Base-by-base conservation (phyloP, 2,797 vertebrate genomes). In the Loris lydekkerianus region DNA sequence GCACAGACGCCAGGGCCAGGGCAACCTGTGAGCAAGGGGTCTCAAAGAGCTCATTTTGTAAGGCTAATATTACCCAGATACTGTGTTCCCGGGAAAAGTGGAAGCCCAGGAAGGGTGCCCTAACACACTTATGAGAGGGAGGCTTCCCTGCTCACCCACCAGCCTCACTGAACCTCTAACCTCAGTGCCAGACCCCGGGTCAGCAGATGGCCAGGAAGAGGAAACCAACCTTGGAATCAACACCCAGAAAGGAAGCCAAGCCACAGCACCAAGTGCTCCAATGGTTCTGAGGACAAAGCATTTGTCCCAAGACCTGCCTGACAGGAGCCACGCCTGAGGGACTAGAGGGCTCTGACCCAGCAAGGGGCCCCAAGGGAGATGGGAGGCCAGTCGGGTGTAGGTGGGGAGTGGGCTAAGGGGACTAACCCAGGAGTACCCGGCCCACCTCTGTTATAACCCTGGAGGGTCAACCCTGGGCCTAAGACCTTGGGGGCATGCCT, bases 231-330 rank as follows among this genome's bases (percentile, higher is more conserved):
- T 34, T 3, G 10, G 46, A 61, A 31, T 25, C 6, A 13, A 70
- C 21, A 23, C 37, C 63, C 31, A 10, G 4, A 77, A 34, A 69
- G n/a, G 56, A 65, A 31, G n/a, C 29, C 56, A 34, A 43, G 40
- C 29, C 4, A 0, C 0, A 6, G 60, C 17, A 20, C 56, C 60
- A 17, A 15, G 37, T 3, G 0, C 46, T 72, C 67, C 23, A 5
- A 11, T 10, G 29, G 53, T 27, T 9, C 73, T 15, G 18, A 40
- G 53, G 69, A 63, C 3, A 8, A 3, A 14, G n/a, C 78, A 53
- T 6, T 49, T 56, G 20, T 27, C 23, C 82, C 11, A n/a, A 2
- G 13, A 40, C 15, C 56, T 29, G 63, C 29, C 29, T 1, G 8
- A 9, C 5, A 29, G 56, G 15, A 95, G 37, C 46, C 11, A 43